Percentiles rank a stretch among this genome's conserved stretches.
Evolutionary conservation across 2,113 vertebrate species (phyloP).

Genomic region (Jaculus jaculus): DNA sequence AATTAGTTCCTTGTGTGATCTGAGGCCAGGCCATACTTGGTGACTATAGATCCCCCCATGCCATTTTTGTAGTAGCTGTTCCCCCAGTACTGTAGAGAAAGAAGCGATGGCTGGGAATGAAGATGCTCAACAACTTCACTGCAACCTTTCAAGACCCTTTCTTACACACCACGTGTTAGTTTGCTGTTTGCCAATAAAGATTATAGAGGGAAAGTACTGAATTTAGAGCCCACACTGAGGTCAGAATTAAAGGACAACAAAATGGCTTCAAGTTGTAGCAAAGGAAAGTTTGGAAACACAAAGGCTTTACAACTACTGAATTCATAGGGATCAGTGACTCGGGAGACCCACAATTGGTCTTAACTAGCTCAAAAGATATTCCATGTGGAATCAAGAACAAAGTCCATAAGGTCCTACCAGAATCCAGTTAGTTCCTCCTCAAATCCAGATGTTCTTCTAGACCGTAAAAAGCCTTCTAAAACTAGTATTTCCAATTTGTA

Average conservation of each 20-base stretch:
- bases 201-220: background rate
- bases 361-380: background rate
- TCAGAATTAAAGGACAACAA: constrained; percentile 21
- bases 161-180: background rate
- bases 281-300: background rate
- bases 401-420: background rate
- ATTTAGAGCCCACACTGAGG: background rate
- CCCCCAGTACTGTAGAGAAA: background rate
- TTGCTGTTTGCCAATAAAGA: background rate
- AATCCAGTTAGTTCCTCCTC: background rate
- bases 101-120: background rate
- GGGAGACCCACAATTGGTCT: background rate
- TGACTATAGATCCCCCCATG: background rate
- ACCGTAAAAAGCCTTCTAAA: background rate
- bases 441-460: background rate
- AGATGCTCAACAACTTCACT: constrained; percentile 19
- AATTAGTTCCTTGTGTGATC: background rate
- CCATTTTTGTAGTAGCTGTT: background rate
- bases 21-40: background rate
- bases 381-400: background rate
- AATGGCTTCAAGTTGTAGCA: background rate
- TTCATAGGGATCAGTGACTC: background rate
- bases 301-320: background rate
- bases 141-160: constrained; percentile 12
- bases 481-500: background rate